Evolutionary conservation across 2,888 invertebrate species (phyloP), one percentile per base, ranked within the genome.

Genomic region (Athripsodes cinereus): DNA sequence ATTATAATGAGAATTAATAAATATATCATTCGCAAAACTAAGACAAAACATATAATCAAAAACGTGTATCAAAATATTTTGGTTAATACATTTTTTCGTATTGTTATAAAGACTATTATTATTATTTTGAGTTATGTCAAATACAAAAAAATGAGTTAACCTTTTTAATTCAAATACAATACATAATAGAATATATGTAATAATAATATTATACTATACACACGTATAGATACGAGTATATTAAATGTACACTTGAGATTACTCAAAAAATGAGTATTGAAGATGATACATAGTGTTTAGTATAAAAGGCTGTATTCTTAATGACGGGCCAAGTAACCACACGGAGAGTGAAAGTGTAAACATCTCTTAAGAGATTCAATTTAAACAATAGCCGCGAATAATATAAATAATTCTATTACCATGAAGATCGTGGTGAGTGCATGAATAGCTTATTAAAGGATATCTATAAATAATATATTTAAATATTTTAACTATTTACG

Each of bases 341-440:
- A 35, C 61, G 19, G 58, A 57, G 48, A 63, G 63, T 63, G 63
- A 63, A 63, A 63, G 63, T 63, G 63, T 53, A 35, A 59, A 52
- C 63, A 61, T 61, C 63, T 57, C 56, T 47, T n/a, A 26, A 34
- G 48, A 53, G 34, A 20, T 6, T 21, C 2, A 31, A 10, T 6
- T 19, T 34, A 22, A 35, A 44, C 8, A n/a, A 51, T 55, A 48
- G 47, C 52, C 52, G 19, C 31, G 31, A 54, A 48, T 54, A 31
- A 55, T 52, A 49, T 49, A 49, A 55, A 56, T 34, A 53, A 59
- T 46, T 31, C 20, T 53, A 46, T 53, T 52, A 54, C 48, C 53
- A 66, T 64, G 63, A 66, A 65, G 59, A 62, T 65, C 59, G 64
- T 63, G 66, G 66, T 66, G 64, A 66, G 66, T 65, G 62, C 8